phyloP scores from a whole-genome alignment of 1,140 invertebrate genomes.

The Listronotus bonariensis region DNA sequence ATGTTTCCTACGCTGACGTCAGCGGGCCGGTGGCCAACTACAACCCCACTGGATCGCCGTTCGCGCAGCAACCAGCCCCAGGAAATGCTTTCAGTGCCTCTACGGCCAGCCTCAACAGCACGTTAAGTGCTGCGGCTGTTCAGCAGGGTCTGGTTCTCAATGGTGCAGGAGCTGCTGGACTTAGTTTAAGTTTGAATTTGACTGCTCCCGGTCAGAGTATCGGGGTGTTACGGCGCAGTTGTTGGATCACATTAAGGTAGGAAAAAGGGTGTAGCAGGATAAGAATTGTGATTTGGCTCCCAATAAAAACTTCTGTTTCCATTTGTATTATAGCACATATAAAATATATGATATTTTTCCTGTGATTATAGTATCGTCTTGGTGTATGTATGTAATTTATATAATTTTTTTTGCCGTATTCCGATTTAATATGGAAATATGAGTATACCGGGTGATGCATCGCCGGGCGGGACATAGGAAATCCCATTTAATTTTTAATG shows the following conservation, averaged over 20 bases:
- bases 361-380: too few species aligned
- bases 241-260: conserved; percentile 81
- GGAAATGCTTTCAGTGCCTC: conserved; percentile 62
- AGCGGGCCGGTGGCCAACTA: conserved; percentile 95
- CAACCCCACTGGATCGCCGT: conserved; percentile 95
- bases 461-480: too few species aligned
- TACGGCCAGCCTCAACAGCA: conserved; percentile 66
- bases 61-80: conserved; percentile 72
- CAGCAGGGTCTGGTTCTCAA: conserved; percentile 62
- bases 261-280: too few species aligned
- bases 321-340: too few species aligned
- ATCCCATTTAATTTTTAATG: too few species aligned
- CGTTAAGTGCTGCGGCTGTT: conserved; percentile 58
- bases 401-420: too few species aligned
- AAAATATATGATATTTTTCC: too few species aligned
- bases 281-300: too few species aligned
- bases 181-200: conserved; percentile 81
- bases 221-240: conserved; percentile 77
- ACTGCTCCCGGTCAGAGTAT: conserved; percentile 74
- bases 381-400: too few species aligned
- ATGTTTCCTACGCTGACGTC: conserved; percentile 95
- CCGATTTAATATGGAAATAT: too few species aligned
- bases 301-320: too few species aligned
- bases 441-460: too few species aligned
- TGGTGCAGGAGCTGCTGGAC: conserved; percentile 55